Conservation (phyloP, 2,888 invertebrate genomes). For the Melinopterus prodromus region DNA sequence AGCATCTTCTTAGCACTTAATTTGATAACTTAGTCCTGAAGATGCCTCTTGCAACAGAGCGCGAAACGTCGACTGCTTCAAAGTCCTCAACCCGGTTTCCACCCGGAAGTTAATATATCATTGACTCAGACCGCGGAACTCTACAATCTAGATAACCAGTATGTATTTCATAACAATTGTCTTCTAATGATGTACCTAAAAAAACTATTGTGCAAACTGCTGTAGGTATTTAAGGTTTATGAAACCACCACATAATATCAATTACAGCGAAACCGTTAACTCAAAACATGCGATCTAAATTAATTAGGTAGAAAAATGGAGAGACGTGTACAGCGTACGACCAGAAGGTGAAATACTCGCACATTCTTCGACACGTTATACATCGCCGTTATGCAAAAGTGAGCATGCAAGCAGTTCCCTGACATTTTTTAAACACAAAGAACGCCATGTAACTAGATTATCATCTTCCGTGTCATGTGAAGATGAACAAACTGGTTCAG, state of each 20-base stretch:
- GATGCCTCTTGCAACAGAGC: too few species aligned
- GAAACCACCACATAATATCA: not conserved
- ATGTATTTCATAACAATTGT: too few species aligned
- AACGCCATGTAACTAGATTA: slow-evolving; percentile 37
- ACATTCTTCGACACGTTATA: slow-evolving; percentile 31
- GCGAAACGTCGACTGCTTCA: too few species aligned
- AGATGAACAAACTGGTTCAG: slow-evolving; percentile 19
- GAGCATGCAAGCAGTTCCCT: slow-evolving; percentile 36
- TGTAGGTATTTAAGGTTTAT: too few species aligned
- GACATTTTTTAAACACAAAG: slow-evolving; percentile 35
- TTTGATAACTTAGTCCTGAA: too few species aligned
- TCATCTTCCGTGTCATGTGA: slow-evolving; percentile 27
- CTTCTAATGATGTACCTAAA: too few species aligned
- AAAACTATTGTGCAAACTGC: slow-evolving; percentile 12
- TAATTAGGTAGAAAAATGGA: slow-evolving; percentile 4
- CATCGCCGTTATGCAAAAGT: slow-evolving; percentile 30
- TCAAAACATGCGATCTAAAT: not conserved
- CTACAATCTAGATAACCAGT: too few species aligned
- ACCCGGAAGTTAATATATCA: too few species aligned
- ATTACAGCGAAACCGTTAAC: not conserved
- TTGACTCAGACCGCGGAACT: too few species aligned
- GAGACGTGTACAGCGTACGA: not conserved
- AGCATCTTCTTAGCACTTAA: too few species aligned
- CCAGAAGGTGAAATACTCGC: slow-evolving; percentile 23
- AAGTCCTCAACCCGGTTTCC: too few species aligned